Percentiles rank a stretch among this genome's conserved stretches.
Conservation (phyloP, 2,113 vertebrate genomes). For the Oriolus oriolus region DNA sequence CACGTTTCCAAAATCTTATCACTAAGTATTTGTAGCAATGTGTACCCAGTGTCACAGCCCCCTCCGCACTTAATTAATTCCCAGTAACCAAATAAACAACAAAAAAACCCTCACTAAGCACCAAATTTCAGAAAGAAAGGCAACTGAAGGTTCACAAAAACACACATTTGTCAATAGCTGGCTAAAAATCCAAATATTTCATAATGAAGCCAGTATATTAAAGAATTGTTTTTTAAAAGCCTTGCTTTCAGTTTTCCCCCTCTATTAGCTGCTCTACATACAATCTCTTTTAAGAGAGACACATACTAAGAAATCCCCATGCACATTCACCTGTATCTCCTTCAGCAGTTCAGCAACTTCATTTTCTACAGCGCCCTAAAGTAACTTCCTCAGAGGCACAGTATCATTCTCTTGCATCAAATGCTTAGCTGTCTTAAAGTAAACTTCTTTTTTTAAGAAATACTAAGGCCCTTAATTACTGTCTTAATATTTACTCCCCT, state of each 20-base stretch:
- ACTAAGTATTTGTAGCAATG: neutral
- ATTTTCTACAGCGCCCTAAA: neutral
- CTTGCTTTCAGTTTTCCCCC: accelerated
- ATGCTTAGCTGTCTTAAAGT: neutral
- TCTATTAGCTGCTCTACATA: neutral
- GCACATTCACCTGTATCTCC: neutral
- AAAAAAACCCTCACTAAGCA: neutral
- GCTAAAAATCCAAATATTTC: neutral
- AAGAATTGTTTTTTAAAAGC: neutral
- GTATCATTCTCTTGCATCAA: neutral
- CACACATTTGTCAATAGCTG: neutral
- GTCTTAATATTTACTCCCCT: neutral
- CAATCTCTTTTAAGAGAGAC: neutral
- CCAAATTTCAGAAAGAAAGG: neutral
- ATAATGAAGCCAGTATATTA: neutral
- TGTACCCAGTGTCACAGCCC: neutral
- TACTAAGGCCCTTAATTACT: neutral
- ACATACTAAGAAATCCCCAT: neutral
- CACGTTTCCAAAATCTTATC: neutral
- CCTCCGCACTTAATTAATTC: neutral
- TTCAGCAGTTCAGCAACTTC: neutral
- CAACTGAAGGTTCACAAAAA: neutral
- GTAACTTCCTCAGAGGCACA: neutral
- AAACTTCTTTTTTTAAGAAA: neutral
- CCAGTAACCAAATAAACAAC: neutral